Conservation (phyloP, 2,888 invertebrate genomes). For the Melinopterus prodromus region DNA sequence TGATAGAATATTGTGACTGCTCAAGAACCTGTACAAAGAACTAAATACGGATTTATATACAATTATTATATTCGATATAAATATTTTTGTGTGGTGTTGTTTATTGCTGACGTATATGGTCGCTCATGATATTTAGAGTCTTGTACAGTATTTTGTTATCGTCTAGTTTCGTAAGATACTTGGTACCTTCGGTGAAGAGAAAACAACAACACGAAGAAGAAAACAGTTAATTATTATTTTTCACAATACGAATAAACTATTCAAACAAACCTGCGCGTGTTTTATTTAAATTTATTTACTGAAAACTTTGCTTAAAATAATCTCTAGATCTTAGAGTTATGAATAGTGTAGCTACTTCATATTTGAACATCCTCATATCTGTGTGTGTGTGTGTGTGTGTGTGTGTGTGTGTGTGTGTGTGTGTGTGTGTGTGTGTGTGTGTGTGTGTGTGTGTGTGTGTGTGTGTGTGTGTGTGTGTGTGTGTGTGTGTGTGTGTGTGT, state of each 20-base stretch:
- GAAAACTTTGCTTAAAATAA: too few relatives aligned
- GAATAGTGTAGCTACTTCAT: too few relatives aligned
- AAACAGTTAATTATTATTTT: conserved; percentile 4
- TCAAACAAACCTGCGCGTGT: not conserved
- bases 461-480: too few relatives aligned
- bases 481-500: too few relatives aligned
- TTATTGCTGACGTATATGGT: not conserved
- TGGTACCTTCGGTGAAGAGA: not conserved
- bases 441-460: too few relatives aligned
- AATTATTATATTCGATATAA: not conserved
- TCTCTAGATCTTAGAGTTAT: too few relatives aligned
- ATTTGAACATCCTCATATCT: too few relatives aligned
- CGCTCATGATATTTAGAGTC: not conserved
- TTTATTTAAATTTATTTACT: not conserved
- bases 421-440: too few relatives aligned
- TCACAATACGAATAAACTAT: not conserved
- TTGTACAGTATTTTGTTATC: conserved; percentile 4
- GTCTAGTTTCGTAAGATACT: not conserved
- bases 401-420: too few relatives aligned
- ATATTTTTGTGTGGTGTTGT: not conserved
- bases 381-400: too few relatives aligned
- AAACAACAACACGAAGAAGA: not conserved
- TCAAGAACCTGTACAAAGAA: not conserved
- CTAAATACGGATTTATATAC: not conserved
- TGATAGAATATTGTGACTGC: not conserved